Conservation (phyloP, 2,888 invertebrate species). For the Nipponacmea schrenckii region DNA sequence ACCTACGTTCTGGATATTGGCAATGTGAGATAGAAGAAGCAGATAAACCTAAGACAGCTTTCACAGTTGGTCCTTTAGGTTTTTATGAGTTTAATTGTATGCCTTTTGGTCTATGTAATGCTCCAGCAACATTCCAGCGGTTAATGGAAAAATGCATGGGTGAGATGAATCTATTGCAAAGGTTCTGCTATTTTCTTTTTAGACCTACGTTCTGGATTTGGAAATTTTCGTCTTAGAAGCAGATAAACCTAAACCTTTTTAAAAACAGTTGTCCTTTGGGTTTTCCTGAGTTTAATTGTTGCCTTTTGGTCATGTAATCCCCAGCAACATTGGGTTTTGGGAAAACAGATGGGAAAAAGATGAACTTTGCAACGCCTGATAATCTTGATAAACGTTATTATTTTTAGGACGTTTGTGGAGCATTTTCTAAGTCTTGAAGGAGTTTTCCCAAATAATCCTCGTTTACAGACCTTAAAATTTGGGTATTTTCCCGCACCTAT, state of each 20-base stretch:
- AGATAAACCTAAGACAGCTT: conserved; percentile 28
- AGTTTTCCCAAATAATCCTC: too few species aligned
- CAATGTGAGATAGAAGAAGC: conserved; percentile 26
- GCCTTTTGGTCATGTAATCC: too few species aligned
- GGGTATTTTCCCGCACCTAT: too few species aligned
- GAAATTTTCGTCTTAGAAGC: too few species aligned
- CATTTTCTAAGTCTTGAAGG: too few species aligned
- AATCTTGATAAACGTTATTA: too few species aligned
- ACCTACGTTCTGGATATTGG: conserved; percentile 21
- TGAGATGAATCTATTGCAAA: conserved; percentile 13
- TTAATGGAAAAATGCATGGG: conserved; percentile 23
- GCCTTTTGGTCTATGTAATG: conserved; percentile 26
- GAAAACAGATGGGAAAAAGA: too few species aligned
- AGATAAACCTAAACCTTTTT: conserved; percentile 30
- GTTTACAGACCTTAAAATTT: too few species aligned
- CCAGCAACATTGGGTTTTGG: too few species aligned
- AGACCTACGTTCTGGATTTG: conserved; percentile 19
- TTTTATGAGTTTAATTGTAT: conserved; percentile 25
- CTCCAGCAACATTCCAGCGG: conserved; percentile 29
- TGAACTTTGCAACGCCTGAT: too few species aligned
- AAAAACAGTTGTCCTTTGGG: conserved; percentile 34
- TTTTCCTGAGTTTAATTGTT: conserved; percentile 29
- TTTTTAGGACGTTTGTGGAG: too few species aligned
- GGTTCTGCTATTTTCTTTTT: conserved; percentile 19
- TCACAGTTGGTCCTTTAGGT: conserved; percentile 22